These are phyloP conservation scores for Halcyon malimbica DNA, from an alignment of 2,113 vertebrate species.

Conservation along the genomic window DNA sequence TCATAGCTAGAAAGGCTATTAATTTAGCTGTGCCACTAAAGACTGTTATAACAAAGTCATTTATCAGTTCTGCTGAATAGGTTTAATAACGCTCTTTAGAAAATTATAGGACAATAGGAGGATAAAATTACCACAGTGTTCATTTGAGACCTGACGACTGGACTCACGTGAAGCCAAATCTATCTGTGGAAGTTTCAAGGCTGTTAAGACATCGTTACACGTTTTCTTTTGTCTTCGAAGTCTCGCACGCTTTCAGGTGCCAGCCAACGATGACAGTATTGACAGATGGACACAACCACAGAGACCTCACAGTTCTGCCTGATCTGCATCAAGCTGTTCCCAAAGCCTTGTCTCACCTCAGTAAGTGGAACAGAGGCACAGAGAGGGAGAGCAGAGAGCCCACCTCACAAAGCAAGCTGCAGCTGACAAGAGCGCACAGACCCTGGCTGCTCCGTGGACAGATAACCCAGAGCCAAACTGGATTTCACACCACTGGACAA, in stretches of 20 bases:
- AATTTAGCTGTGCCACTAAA: slow-evolving; percentile 4
- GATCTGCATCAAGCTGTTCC: neutral
- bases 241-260: neutral
- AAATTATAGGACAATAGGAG: slow-evolving; percentile 12
- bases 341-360: neutral
- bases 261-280: accelerated
- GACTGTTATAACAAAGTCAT: slow-evolving; percentile 7
- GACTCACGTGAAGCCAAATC: neutral
- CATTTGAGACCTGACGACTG: neutral
- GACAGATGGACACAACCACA: neutral
- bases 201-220: neutral
- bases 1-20: slow-evolving; percentile 9
- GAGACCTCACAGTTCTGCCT: accelerated
- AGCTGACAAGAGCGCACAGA: neutral
- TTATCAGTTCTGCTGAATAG: slow-evolving; percentile 40
- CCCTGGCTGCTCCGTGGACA: neutral
- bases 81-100: neutral
- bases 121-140: neutral
- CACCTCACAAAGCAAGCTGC: accelerated
- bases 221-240: neutral
- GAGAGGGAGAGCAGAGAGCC: neutral
- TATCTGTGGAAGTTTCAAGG: neutral
- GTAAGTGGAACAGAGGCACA: accelerated
- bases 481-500: neutral
- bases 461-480: neutral